These are phyloP conservation scores for Nannobrachium achirus DNA, from an alignment of 2,113 vertebrate species.

Conservation along the genomic window DNA sequence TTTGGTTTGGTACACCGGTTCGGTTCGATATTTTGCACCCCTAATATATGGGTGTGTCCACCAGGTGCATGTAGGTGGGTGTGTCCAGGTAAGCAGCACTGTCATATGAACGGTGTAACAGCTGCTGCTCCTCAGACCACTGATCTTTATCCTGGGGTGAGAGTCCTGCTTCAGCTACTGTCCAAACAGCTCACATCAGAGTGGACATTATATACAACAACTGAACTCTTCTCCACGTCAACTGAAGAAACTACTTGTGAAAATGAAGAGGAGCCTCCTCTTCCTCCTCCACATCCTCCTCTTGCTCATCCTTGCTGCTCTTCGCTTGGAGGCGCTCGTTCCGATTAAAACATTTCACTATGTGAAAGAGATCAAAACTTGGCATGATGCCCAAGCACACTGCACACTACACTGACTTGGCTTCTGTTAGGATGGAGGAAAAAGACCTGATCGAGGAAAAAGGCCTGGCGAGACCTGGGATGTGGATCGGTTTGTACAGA, in stretches of 20 bases:
- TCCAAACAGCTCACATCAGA: background rate
- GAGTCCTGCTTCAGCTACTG: slow-evolving; percentile 4
- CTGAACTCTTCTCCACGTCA: background rate
- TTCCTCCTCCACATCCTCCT: slow-evolving; percentile 14
- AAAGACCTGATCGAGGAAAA: no score
- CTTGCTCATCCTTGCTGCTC: background rate
- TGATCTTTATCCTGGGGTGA: no score
- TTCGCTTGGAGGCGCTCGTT: background rate
- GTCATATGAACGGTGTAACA: slow-evolving; percentile 13
- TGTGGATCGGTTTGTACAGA: slow-evolving; percentile 47
- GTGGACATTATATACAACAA: background rate
- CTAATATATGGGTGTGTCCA: no score
- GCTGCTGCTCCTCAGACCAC: no score
- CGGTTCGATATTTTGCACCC: no score
- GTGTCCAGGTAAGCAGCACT: slow-evolving; percentile 3
- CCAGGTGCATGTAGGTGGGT: slow-evolving; percentile 29
- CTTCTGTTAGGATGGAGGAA: background rate
- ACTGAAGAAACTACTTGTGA: slow-evolving; percentile 9
- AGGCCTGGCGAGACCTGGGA: background rate
- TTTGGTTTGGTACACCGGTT: no score
- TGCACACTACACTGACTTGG: slow-evolving; percentile 22
- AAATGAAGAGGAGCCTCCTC: background rate
- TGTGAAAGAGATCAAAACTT: background rate
- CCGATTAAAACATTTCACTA: no score
- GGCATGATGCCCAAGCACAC: slow-evolving; percentile 7